Evolutionary conservation across 37 sponge, comb jelly and placozoan genomes (phyloP), one percentile per base, ranked within the genome.

Genomic region (Aplysina aerophoba): DNA sequence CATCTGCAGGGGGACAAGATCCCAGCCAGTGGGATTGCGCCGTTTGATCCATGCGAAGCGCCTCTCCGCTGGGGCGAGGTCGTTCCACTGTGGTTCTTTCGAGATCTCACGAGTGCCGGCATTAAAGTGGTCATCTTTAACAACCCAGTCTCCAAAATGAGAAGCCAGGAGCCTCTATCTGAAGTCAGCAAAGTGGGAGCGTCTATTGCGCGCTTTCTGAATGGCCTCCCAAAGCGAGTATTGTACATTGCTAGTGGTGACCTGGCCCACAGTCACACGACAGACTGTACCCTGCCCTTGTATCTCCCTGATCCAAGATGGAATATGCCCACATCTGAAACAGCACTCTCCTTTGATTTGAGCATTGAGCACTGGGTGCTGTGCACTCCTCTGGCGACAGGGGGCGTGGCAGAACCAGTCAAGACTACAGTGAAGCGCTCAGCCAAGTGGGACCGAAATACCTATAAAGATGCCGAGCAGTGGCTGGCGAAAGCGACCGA

Each of bases 61-160:
- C 88, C 88, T 0, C 84, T 88, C 20, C 84, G 84, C 31, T 88
- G 88, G 88, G 88, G 88, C 33, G 88, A 88, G 38, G 88, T 82
- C 15, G 80, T 88, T 28, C 88, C 88, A 4, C 50, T 88, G 53
- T 88, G 88, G 88, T 88, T 83, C 73, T 54, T 88, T 0, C 33
- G 75, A 73, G 88, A 88, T 13, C 37, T 81, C 30, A 71, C 81
- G 27, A 58, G 30, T 41, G 83, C 59, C 0, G 69, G 81, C 8
- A 33, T 83, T 40, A 88, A 74, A 62, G 79, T 88, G 4, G 88
- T 88, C 54, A 83, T 88, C 0, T 88, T 83, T 53, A 83, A 44
- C 54, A 83, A 88, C 55, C 84, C 88, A 50, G 14, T 69, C 67
- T 25, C 31, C 2, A 20, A 28, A 25, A 21, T 50, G 21, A 88